Base-by-base conservation (phyloP, 2,888 invertebrate species). In the Pimpla rufipes region DNA sequence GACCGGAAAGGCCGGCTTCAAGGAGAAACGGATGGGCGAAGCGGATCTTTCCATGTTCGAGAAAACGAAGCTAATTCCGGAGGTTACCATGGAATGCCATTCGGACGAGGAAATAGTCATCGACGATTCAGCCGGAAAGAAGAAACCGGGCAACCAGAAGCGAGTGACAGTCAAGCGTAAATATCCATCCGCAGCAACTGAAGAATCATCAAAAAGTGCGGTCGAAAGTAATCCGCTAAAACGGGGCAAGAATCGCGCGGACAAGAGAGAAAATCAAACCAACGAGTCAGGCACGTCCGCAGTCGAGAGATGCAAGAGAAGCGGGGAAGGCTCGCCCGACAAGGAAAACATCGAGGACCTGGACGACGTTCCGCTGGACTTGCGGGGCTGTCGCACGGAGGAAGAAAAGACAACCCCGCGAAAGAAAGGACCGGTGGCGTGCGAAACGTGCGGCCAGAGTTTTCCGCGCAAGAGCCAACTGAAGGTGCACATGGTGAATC, bases 381-480 rank as follows among this genome's bases (percentile, higher is more conserved):
- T 59, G n/a, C 57, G 35, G 0, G 57, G 35, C 1, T 11, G 18
- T 8, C 5, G 11, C 18, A 6, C 18, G 8, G 1, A 50, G 18
- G 18, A 7, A 18, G 3, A 10, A 64, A 64, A 29, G 42, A 45
- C 18, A 18, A 23, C 21, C n/a, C 5, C 21, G 45, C 5, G 29
- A n/a, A 37, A 47, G 13, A 10, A 35, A 8, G 6, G 11, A 13
- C 35, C 67, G 5, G 50, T 29, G 55, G 75, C 66, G 11, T 85
- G 85, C 62, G 8, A 62, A 6, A 16, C 71, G 0, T 83, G 85
- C 57, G 29, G 50, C 2, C 62, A 79, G 86, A 88, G 91, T 0
- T 94, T 94, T 10, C 3, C 55, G 0, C 42, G 67, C 1, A 67
- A 67, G 64, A 55, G 52, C 45, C 52, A 76, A 57, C 37, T 35